Conservation (phyloP, 2,888 invertebrate genomes). For the Thymelicus acteon region DNA sequence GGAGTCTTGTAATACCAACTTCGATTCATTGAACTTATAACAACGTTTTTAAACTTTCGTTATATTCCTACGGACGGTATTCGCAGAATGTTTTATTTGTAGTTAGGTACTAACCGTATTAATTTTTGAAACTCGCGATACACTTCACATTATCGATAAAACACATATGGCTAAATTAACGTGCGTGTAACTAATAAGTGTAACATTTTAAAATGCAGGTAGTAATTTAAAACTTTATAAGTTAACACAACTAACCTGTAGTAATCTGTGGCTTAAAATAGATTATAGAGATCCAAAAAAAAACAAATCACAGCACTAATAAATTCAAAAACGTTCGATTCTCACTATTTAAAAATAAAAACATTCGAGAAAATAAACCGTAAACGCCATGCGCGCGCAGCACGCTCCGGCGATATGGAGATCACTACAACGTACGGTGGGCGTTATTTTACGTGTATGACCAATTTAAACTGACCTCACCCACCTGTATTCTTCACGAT, state of each 20-base stretch:
- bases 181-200: neutral
- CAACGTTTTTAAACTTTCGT: no score
- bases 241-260: neutral
- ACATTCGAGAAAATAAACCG: conserved; percentile 41
- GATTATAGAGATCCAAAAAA: neutral
- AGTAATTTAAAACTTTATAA: neutral
- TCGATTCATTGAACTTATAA: no score
- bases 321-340: conserved; percentile 30
- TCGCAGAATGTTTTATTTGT: no score
- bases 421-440: conserved; percentile 50
- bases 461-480: conserved; percentile 57
- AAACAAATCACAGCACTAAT: conserved; percentile 22
- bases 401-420: conserved; percentile 63
- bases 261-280: neutral
- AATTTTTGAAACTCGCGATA: no score
- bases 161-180: neutral
- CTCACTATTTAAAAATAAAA: conserved; percentile 24
- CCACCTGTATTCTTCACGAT: conserved; percentile 39
- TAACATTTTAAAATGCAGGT: neutral
- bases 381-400: conserved; percentile 63
- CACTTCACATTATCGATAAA: no score
- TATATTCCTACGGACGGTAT: no score
- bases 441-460: conserved; percentile 65
- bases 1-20: no score
- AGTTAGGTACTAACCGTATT: no score